These are phyloP conservation scores for Ivindomyrus marchei DNA, from an alignment of 2,113 vertebrate genomes.

Conservation along the genomic window DNA sequence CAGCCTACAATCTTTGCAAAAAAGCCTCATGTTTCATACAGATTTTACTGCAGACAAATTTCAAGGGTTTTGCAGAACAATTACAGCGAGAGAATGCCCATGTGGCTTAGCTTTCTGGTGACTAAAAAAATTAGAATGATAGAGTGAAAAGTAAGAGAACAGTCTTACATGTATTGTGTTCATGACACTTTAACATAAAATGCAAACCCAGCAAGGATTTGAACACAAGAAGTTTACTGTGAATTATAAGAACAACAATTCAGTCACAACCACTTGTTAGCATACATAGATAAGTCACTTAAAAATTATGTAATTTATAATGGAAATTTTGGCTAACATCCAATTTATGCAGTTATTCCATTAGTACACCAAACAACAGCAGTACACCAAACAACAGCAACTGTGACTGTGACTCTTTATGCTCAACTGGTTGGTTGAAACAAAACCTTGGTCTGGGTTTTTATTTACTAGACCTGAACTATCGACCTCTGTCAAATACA, in stretches of 20 bases:
- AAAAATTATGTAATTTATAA: not conserved
- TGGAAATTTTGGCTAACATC: not conserved
- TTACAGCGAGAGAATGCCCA: not conserved
- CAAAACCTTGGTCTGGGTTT: not conserved
- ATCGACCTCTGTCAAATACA: not conserved
- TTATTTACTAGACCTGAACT: not conserved
- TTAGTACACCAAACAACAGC: not conserved
- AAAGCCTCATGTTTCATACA: not conserved
- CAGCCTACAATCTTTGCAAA: not conserved
- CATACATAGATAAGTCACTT: not conserved
- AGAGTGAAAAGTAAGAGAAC: not conserved
- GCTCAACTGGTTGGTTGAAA: not conserved
- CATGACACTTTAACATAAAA: not conserved
- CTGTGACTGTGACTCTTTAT: not conserved
- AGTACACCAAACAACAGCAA: not conserved
- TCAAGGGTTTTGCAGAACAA: not conserved
- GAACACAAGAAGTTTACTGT: not conserved
- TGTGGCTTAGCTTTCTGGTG: not conserved
- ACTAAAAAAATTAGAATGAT: not conserved
- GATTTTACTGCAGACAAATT: not conserved
- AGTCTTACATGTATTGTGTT: not conserved
- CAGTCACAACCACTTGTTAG: not conserved
- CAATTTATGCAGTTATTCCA: not conserved
- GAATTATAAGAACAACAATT: not conserved
- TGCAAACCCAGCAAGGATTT: not conserved